Evolutionary conservation across 2,888 invertebrate genomes (phyloP), one percentile per base, ranked within the genome.

Genomic region (Leucania comma): DNA sequence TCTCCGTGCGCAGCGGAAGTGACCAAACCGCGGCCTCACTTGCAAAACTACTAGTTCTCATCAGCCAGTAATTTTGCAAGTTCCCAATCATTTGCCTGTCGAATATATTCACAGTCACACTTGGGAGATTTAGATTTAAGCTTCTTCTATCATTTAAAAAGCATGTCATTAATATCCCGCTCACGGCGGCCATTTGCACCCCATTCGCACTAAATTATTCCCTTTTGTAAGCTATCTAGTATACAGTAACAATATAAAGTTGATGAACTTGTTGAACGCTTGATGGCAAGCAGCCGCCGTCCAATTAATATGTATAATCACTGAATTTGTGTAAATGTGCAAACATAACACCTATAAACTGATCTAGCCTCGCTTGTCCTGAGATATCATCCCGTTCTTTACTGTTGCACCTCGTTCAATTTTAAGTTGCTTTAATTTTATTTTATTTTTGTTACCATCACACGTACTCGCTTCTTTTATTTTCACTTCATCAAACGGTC

Each of bases 351-450:
- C 95, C 94, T 90, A 86, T 92, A 92, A 92, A 90, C 92, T 92
- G 94, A 93, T 91, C 93, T 92, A 91, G 95, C 96, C 96, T 95
- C 93, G 96, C 96, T 96, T 96, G 91, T 95, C 95, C 96, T 91
- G 93, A 94, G 94, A 95, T 90, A 94, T 94, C 93, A 95, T 94
- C 95, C 95, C 93, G 92, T 94, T 93, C 93, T 95, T 69, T 94
- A 93, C 93, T 94, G 91, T 94, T 95, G 96, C 96, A 96, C 95
- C 95, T 95, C 95, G 94, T 95, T 95, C 93, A 95, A 94, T 95
- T 95, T 96, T 95, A 93, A 93, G 93, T 96, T 96, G 96, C 95
- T 94, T 95, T 93, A 89, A 87, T 90, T 83, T 88, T 89, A 91
- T 90, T 92, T 89, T 90, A 87, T 90, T 92, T 93, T 94, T 93